phyloP scores from a whole-genome alignment of 1,140 invertebrate species.

The Zaprionus inermis region DNA sequence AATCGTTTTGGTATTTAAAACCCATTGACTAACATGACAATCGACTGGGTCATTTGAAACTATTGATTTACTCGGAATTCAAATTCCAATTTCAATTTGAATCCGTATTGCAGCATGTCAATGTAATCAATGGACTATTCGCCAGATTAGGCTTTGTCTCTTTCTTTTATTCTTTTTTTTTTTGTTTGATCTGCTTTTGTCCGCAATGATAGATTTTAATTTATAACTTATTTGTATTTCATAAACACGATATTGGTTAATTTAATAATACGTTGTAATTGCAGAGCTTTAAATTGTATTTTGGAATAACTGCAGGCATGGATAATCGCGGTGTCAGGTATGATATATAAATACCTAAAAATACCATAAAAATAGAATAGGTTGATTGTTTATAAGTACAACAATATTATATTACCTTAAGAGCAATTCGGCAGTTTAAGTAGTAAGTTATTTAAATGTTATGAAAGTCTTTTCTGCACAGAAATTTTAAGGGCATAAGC shows the following conservation, averaged over 20 bases:
- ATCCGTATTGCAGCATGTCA: constrained; percentile 1
- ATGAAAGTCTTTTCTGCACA: not conserved
- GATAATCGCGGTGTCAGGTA: too few relatives aligned
- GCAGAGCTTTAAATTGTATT: not conserved
- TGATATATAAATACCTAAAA: too few relatives aligned
- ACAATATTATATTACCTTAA: too few relatives aligned
- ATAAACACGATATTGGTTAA: not conserved
- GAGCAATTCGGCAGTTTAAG: too few relatives aligned
- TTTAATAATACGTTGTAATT: too few relatives aligned
- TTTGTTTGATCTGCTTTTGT: not conserved
- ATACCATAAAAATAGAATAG: not conserved
- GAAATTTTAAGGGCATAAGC: too few relatives aligned
- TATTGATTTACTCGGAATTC: not conserved
- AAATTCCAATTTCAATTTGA: not conserved
- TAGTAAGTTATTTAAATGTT: too few relatives aligned
- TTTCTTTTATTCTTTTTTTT: not conserved
- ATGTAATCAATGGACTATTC: constrained; percentile 8
- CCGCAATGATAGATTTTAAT: not conserved
- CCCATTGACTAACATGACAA: constrained; percentile 12
- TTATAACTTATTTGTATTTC: not conserved
- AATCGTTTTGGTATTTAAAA: constrained; percentile 15
- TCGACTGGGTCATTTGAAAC: constrained; percentile 29
- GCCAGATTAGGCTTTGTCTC: constrained; percentile 17
- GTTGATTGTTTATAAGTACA: not conserved
- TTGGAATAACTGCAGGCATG: not conserved